phyloP scores from a whole-genome alignment of 2,888 invertebrate species.

The Pollenia labialis region DNA sequence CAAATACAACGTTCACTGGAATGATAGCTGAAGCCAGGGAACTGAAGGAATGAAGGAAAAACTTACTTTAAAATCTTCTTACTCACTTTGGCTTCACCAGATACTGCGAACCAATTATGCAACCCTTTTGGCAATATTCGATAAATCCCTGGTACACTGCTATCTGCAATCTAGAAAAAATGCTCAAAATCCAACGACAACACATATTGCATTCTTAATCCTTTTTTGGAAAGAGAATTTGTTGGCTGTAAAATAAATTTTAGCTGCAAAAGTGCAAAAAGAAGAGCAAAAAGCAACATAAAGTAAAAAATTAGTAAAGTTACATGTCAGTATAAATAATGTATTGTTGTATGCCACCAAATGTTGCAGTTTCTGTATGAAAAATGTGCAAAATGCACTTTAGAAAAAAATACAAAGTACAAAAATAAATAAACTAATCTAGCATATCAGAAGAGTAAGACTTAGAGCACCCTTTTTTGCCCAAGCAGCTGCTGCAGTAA shows the following conservation, averaged over 20 bases:
- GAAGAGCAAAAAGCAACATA: neutral
- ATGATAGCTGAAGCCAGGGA: neutral
- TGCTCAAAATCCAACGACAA: constrained; percentile 36
- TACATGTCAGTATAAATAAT: constrained; percentile 53
- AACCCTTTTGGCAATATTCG: constrained; percentile 42
- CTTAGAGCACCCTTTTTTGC: neutral
- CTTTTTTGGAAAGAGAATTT: neutral
- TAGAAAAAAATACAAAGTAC: neutral
- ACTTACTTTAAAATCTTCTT: neutral
- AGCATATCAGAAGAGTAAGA: neutral
- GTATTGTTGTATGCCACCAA: constrained; percentile 47
- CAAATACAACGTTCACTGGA: neutral
- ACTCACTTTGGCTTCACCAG: neutral
- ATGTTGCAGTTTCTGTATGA: constrained; percentile 43
- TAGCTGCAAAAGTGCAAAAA: neutral
- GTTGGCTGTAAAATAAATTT: constrained; percentile 5
- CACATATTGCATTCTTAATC: constrained; percentile 42
- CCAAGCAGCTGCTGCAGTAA: constrained; percentile 5
- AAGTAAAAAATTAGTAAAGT: constrained; percentile 56
- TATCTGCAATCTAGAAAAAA: constrained; percentile 27
- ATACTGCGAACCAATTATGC: constrained; percentile 38
- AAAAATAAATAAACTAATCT: constrained; percentile 32
- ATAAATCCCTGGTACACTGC: constrained; percentile 53
- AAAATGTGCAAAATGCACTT: constrained; percentile 38
- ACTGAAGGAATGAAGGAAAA: too few relatives aligned